These are phyloP conservation scores for Tridacna gigas DNA, from an alignment of 2,888 invertebrate genomes.

Conservation along the genomic window DNA sequence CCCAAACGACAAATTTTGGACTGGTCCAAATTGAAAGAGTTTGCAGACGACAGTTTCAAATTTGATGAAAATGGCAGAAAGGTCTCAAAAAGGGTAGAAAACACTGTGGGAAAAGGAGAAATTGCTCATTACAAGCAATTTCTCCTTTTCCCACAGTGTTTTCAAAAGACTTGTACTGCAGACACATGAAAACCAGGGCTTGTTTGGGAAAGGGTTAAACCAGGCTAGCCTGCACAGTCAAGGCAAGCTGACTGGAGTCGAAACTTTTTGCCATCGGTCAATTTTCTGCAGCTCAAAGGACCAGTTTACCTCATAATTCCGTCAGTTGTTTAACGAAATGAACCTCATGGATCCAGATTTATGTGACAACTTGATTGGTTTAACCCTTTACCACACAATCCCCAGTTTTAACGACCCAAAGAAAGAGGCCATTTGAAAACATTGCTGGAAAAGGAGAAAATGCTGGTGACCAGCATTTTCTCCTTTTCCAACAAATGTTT, in stretches of 20 bases:
- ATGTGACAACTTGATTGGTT: no score
- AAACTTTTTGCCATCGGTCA: no score
- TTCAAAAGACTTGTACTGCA: background rate
- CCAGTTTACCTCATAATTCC: no score
- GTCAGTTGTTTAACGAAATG: no score
- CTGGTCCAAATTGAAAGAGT: no score
- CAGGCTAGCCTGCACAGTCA: no score
- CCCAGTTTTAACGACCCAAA: background rate
- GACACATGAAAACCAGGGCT: background rate
- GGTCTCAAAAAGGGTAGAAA: background rate
- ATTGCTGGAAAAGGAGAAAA: background rate
- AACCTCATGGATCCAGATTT: no score
- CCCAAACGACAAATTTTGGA: no score
- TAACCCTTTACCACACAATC: background rate
- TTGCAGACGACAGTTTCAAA: no score
- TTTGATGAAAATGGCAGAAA: no score
- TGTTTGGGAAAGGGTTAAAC: background rate
- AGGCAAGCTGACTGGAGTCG: no score
- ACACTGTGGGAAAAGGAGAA: background rate
- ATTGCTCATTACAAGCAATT: background rate
- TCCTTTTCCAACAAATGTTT: background rate
- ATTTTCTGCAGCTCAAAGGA: no score
- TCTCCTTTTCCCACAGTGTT: background rate
- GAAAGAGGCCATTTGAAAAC: background rate
- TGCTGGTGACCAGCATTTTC: background rate